Base-by-base conservation (phyloP, 2,888 invertebrate species). In the Machimus atricapillus region DNA sequence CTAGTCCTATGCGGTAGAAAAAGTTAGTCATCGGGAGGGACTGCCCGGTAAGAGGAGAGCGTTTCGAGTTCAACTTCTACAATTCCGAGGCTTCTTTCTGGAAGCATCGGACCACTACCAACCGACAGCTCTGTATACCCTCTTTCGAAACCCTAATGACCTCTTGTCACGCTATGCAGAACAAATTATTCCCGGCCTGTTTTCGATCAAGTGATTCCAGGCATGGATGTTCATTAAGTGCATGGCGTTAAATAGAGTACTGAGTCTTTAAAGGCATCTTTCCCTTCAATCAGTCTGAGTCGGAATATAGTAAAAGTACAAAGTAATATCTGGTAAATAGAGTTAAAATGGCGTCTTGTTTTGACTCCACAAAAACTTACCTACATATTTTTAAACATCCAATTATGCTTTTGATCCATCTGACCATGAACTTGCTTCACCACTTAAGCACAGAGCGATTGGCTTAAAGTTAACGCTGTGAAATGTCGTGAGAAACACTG, bases 161-260 rank as follows among this genome's bases (percentile, higher is more conserved):
- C 76, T 23, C 37, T 86, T 86, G 86, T 86, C 86, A 86, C 86
- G 86, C 86, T 46, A 86, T 77, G 86, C 86, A 77, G 77, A 77
- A 34, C 77, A 86, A 86, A 86, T 86, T 86, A 86, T 77, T 86
- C 86, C 56, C 31, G 77, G 77, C 86, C 77, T 52, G 77, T 86
- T 86, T 86, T 86, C 77, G 86, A 86, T 86, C 86, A 86, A 76
- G 86, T 52, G 52, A 86, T 86, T 77, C 40, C 23, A 9, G 27
- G 23, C 76, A 56, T 77, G 52, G 37, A 77, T 77, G 76, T 86
- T 86, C 86, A 86, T 86, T 77, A 77, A 56, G 46, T 66, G 86
- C 16, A 16, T n/a, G 85, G 43, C 52, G 52, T 52, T 77, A 86
- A 77, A 86, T 34, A 77, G 77, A 86, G 85, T 85, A 19, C 37